Conservation (phyloP, 1,140 invertebrate genomes). For the Caenorhabditis brenneri region DNA sequence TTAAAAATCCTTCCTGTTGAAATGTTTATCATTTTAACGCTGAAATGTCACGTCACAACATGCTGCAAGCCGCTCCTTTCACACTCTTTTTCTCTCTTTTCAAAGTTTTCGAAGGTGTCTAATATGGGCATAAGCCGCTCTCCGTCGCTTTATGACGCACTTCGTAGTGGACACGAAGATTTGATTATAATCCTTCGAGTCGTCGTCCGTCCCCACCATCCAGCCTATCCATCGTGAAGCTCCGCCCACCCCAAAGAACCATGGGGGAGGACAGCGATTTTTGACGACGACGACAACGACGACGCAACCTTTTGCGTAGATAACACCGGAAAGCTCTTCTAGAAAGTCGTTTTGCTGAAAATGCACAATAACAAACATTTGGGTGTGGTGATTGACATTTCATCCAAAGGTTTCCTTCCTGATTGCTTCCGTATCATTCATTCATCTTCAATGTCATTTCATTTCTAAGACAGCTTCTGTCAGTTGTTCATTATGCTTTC, state of each 20-base stretch:
- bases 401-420: conserved; percentile 11
- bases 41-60: not conserved
- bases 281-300: conserved; percentile 21
- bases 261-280: conserved; percentile 23
- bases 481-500: not conserved
- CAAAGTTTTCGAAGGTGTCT: conserved; percentile 22
- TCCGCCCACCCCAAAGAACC: conserved; percentile 10
- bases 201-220: not conserved
- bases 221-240: not conserved
- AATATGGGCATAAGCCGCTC: conserved; percentile 26
- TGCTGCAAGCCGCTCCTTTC: not conserved
- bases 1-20: not conserved
- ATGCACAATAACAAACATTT: not conserved
- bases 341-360: not conserved
- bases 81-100: not conserved
- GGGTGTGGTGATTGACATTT: not conserved
- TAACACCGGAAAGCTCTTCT: conserved; percentile 2
- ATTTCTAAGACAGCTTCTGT: not conserved
- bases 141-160: conserved; percentile 30
- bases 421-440: not conserved
- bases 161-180: conserved; percentile 39
- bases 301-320: conserved; percentile 9
- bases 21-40: not conserved
- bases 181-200: conserved; percentile 39
- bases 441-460: not conserved